Percentiles rank a stretch among this genome's conserved stretches.
These are phyloP conservation scores for Hydrochoerus hydrochaeris DNA, from an alignment of 2,113 vertebrate genomes.

Conservation along the genomic window DNA sequence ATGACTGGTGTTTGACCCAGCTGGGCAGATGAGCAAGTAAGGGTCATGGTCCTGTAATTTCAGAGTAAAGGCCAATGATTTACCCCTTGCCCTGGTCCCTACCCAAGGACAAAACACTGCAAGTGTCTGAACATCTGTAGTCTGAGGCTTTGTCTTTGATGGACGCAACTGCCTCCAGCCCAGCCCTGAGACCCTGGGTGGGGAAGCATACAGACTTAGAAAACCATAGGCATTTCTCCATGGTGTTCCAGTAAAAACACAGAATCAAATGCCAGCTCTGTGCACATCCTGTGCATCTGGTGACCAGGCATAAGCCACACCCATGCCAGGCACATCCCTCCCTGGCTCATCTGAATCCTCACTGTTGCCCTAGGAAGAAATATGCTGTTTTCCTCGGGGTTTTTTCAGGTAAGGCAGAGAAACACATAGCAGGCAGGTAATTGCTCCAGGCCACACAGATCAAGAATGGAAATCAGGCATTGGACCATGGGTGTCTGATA, in stretches of 20 bases:
- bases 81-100: no score
- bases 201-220: accelerated
- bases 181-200: neutral
- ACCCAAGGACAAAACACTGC: accelerated
- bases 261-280: neutral
- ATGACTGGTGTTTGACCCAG: neutral
- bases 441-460: neutral
- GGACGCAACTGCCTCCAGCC: neutral
- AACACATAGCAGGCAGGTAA: neutral
- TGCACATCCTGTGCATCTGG: neutral
- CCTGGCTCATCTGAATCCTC: neutral
- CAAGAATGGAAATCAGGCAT: neutral
- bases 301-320: accelerated
- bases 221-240: neutral
- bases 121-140: accelerated
- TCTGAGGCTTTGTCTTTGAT: neutral
- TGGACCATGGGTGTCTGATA: neutral
- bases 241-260: accelerated
- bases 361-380: neutral
- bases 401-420: neutral
- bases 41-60: neutral
- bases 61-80: neutral
- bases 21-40: neutral
- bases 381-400: accelerated
- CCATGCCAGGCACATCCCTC: no score